Conservation (phyloP, 1,140 invertebrate species). For the Plodia interpunctella region DNA sequence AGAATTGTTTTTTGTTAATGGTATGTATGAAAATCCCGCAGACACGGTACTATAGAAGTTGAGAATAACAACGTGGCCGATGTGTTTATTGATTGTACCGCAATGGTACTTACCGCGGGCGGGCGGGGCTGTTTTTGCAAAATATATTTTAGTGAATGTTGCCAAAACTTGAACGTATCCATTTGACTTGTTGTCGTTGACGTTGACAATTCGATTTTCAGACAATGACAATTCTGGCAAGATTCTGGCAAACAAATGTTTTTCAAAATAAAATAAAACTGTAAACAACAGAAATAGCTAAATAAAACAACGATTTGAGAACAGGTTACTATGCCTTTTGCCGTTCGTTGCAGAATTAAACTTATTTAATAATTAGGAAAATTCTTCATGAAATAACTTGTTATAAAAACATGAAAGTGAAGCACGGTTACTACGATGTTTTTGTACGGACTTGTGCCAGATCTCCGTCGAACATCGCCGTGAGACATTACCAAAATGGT, state of each 20-base stretch:
- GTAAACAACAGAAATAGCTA: conserved; percentile 8
- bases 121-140: no score
- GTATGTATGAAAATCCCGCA: no score
- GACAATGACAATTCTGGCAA: neutral
- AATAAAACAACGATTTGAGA: conserved; percentile 1
- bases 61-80: no score
- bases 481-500: conserved; percentile 43
- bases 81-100: no score
- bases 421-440: conserved; percentile 59
- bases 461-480: conserved; percentile 46
- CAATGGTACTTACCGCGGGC: no score
- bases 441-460: conserved; percentile 58
- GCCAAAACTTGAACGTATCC: no score
- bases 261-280: neutral
- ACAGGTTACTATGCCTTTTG: neutral
- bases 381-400: neutral
- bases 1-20: no score
- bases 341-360: neutral
- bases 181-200: neutral
- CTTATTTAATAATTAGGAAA: neutral
- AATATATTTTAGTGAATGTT: no score
- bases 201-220: neutral
- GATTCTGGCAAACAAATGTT: neutral
- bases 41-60: no score
- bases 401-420: conserved; percentile 37